Evolutionary conservation across 2,888 invertebrate genomes (phyloP), one percentile per base, ranked within the genome.

Genomic region (Brenthis daphne): DNA sequence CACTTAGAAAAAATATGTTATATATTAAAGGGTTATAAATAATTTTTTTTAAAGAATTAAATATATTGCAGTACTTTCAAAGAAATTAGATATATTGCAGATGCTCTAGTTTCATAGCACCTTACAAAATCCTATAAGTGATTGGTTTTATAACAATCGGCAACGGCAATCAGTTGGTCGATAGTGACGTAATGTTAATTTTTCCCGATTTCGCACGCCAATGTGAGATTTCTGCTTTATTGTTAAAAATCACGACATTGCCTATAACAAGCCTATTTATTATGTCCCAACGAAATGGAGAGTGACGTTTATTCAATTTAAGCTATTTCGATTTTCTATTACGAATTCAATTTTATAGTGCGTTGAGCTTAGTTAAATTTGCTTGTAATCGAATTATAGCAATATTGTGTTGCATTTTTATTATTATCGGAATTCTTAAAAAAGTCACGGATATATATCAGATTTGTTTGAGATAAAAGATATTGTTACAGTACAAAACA

Each of bases 211-310:
- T 87, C 85, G 82, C 86, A 84, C 83, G 80, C 77, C 81, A 81
- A 83, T 88, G 85, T 82, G 86, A 87, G 83, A 83, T 82, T 76
- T 73, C 70, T 78, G 75, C 76, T 78, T 88, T 87, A 90, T 89
- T 90, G 90, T 88, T 85, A 76, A 79, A 81, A 81, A 86, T 87
- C 89, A 90, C 88, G 88, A 83, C 80, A 85, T 76, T 79, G 74
- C 77, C 77, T 75, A 79, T 75, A 80, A 70, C 75, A 79, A 77
- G 79, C 77, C 78, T 76, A 79, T 79, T 81, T 76, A 79, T 79
- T 81, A 78, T 75, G 73, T 76, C 68, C 64, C 56, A 82, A 82
- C 72, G 83, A 87, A 86, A 87, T 79, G 77, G 83, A 79, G 75
- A 85, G 82, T 82, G 80, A 80, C 80, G 77, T 78, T 82, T 81